A percentile compares a stretch with the other conserved stretches of the same genome.
phyloP scores from a whole-genome alignment of 2,797 vertebrate genomes.

The Graptemys geographica region DNA sequence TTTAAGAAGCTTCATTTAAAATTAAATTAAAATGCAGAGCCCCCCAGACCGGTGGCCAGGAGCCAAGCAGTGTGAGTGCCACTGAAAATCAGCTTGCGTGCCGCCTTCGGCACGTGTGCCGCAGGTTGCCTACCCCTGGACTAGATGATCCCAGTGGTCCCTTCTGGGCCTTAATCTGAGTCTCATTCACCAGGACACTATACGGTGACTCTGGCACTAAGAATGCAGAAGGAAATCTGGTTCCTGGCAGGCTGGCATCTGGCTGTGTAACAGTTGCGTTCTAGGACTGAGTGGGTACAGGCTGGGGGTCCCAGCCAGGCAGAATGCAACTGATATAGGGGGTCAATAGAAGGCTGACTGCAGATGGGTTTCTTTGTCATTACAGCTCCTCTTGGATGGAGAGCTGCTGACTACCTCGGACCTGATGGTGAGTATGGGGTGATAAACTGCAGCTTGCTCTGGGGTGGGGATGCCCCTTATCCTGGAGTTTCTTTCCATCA shows the following conservation, averaged over 20 bases:
- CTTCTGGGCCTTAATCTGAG: not conserved
- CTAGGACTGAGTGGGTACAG: constrained; percentile 22
- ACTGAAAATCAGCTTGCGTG: no score
- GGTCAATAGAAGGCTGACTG: not conserved
- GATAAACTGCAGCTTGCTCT: constrained; percentile 11
- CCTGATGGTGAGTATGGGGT: constrained; percentile 85
- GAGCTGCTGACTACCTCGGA: constrained; percentile 85
- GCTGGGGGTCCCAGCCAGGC: constrained; percentile 44
- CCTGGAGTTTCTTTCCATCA: not conserved
- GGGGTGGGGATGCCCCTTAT: not conserved
- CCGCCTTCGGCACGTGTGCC: no score
- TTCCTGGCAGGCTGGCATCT: not conserved
- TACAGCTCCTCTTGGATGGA: constrained; percentile 91
- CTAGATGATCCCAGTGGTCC: not conserved
- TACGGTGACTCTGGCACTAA: not conserved
- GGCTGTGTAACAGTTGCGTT: not conserved
- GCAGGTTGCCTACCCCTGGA: no score
- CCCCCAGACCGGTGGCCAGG: no score
- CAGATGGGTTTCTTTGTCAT: constrained; percentile 57
- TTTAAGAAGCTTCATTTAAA: no score
- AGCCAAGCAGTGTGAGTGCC: no score
- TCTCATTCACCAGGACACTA: not conserved
- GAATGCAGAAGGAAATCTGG: not conserved
- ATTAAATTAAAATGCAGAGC: no score
- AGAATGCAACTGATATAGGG: not conserved